These are phyloP conservation scores for Ectemnius cavifrons DNA, from an alignment of 2,888 invertebrate species.

Conservation along the genomic window DNA sequence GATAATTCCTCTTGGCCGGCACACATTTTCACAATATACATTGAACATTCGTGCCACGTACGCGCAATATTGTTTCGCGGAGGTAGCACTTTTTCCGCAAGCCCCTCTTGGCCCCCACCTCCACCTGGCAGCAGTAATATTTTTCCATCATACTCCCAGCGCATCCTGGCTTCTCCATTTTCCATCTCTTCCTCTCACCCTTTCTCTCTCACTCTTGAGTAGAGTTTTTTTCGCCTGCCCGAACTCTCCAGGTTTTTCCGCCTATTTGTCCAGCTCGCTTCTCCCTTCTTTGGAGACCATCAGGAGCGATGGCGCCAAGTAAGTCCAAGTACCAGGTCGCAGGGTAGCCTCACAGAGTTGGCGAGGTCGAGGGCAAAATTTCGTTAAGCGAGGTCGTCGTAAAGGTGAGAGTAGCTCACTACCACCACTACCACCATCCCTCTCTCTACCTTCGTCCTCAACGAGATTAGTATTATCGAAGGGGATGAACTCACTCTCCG, in stretches of 20 bases:
- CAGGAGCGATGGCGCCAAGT: background rate
- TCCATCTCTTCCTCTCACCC: conserved; percentile 1
- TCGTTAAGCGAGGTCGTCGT: conserved; percentile 18
- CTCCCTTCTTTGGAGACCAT: background rate
- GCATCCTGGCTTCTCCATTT: background rate
- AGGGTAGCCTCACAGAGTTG: background rate
- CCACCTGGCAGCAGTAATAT: no score
- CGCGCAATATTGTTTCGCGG: background rate
- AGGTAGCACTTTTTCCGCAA: background rate
- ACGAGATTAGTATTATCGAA: conserved; percentile 32
- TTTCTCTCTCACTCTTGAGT: background rate
- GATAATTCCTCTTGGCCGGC: background rate
- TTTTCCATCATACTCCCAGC: no score
- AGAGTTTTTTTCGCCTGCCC: conserved; percentile 7
- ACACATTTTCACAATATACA: conserved; percentile 1
- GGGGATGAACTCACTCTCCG: background rate
- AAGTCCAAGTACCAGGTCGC: background rate
- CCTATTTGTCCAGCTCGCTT: conserved; percentile 4
- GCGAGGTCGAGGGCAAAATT: conserved; percentile 11
- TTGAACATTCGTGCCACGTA: conserved; percentile 4
- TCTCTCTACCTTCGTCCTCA: background rate
- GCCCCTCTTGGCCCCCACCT: background rate
- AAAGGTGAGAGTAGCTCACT: conserved; percentile 19
- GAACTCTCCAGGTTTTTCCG: background rate
- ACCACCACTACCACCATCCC: no score